Base-by-base conservation (phyloP, 2,113 vertebrate genomes). In the Solea senegalensis region DNA sequence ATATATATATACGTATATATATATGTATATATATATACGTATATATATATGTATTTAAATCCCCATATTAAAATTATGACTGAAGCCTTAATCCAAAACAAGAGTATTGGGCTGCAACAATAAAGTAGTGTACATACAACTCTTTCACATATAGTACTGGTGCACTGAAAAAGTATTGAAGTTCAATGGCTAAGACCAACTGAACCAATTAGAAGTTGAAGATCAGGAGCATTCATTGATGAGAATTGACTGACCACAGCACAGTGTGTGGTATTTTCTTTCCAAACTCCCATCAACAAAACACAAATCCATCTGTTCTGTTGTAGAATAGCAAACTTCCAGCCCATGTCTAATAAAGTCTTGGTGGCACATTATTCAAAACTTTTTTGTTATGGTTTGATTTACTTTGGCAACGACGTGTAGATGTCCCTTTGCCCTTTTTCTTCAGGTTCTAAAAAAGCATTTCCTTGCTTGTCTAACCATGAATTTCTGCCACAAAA, bases 381-480 rank as follows among this genome's bases (percentile, higher is more conserved):
- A 43, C 44, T 15, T 71, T 56, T 49, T 53, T 41, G 14, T 26
- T 21, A 3, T 8, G 44, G 40, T 79, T 75, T 46, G 10, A 49
- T 66, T 54, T 63, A 39, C 59, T 65, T 75, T 69, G 58, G 64
- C 66, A 27, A 9, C 13, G 45, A 40, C 0, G 0, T 16, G 40
- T 9, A 10, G 16, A 43, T 68, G 59, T 63, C 57, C 21, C 61
- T 40, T 39, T 67, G 55, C 59, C 52, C 13, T 63, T 39, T 48
- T 68, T 72, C 52, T 52, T 60, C 28, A 64, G 13, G 43, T 65
- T 72, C 67, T 69, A 52, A 45, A 72, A 80, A 45, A 52, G 49
- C 78, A 72, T 78, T 61, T 80, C 54, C 71, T 81, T 74, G 74
- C 72, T 72, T 76, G 57, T 74, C 60, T 54, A 49, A 75, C 52